Percentiles rank a stretch among this genome's conserved stretches.
Evolutionary conservation across 2,888 invertebrate species (phyloP).

Genomic region (Harpalus rubripes): DNA sequence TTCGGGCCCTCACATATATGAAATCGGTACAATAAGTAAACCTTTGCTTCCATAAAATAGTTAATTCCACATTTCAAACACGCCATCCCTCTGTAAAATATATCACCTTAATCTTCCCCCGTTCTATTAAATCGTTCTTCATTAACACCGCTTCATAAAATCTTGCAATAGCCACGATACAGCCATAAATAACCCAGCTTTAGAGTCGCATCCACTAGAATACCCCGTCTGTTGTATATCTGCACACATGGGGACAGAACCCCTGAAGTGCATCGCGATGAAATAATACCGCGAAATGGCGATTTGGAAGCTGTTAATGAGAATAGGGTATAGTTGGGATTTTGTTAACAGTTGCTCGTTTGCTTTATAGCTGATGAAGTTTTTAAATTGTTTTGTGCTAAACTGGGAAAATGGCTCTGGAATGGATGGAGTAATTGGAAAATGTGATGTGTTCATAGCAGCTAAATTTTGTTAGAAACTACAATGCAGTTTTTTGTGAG

Average conservation of each 20-base stretch:
- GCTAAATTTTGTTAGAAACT: constrained; percentile 22
- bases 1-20: too few relatives aligned
- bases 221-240: constrained; percentile 12
- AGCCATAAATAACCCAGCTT: constrained; percentile 37
- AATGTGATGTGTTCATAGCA: constrained; percentile 32
- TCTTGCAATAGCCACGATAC: constrained; percentile 37
- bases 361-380: constrained; percentile 29
- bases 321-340: constrained; percentile 25
- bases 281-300: constrained; percentile 23
- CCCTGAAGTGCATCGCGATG: constrained; percentile 5
- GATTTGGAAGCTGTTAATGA: constrained; percentile 30
- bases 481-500: not conserved
- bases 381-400: constrained; percentile 28
- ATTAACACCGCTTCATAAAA: constrained; percentile 48
- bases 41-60: too few relatives aligned
- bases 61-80: constrained; percentile 9
- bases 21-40: too few relatives aligned
- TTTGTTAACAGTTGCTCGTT: not conserved
- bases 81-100: constrained; percentile 23
- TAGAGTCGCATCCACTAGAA: constrained; percentile 1
- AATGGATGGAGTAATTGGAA: constrained; percentile 26
- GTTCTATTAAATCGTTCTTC: constrained; percentile 45
- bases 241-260: not conserved
- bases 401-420: constrained; percentile 13
- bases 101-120: constrained; percentile 16